Percentiles rank a stretch among this genome's conserved stretches.
These are phyloP conservation scores for Phrynocephalus guinanensis DNA, from an alignment of 2,797 vertebrate genomes.

Conservation along the genomic window DNA sequence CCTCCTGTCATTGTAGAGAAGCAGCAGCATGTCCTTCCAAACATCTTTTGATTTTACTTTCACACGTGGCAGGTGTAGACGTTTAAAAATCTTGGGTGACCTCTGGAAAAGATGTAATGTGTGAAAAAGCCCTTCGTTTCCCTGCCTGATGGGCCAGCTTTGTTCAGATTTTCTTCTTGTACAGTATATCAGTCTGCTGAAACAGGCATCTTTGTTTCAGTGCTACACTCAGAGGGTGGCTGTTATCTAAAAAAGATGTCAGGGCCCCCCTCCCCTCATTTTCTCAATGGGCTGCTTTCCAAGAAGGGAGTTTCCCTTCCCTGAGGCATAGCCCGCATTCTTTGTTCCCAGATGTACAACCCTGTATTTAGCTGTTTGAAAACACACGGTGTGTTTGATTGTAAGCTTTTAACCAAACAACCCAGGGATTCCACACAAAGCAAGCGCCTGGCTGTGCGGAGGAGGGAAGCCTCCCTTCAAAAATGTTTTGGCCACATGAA, in stretches of 20 bases:
- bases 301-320: constrained; percentile 39
- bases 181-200: neutral
- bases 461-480: constrained; percentile 18
- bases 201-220: neutral
- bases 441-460: neutral
- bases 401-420: constrained; percentile 42
- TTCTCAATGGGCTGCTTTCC: constrained; percentile 34
- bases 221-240: neutral
- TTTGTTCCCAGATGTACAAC: constrained; percentile 43
- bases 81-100: neutral
- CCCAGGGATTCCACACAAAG: constrained; percentile 36
- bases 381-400: constrained; percentile 41
- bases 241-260: constrained; percentile 12
- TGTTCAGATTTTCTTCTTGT: neutral
- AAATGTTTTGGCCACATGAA: constrained; percentile 24
- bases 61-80: neutral
- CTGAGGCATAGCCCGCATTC: constrained; percentile 41
- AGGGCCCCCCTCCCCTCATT: neutral
- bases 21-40: neutral
- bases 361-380: constrained; percentile 37
- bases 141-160: neutral
- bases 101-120: neutral
- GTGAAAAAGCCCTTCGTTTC: neutral
- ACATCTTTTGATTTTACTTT: neutral
- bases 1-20: too few relatives aligned